A percentile compares a stretch with the other conserved stretches of the same genome.
Conservation (phyloP, 2,888 invertebrate species). For the Drosophila pseudotakahashii region DNA sequence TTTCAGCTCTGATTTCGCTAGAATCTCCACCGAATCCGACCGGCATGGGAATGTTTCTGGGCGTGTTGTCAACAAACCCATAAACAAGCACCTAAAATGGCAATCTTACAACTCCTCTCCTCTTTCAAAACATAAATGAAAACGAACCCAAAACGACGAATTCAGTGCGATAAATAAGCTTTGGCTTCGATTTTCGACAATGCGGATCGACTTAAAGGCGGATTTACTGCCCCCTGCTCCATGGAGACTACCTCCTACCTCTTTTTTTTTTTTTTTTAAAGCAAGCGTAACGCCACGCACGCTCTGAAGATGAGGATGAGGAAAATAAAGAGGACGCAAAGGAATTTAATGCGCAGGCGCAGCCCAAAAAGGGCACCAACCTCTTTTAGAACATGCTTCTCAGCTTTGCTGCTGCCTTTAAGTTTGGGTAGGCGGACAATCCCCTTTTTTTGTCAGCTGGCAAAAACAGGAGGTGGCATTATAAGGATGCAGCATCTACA, state of each 20-base stretch:
- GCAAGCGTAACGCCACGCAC: conserved; percentile 71
- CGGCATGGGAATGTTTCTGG: conserved; percentile 7
- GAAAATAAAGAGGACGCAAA: conserved; percentile 57
- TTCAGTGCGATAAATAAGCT: conserved; percentile 13
- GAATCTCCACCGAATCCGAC: conserved; percentile 5
- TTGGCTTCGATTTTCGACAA: conserved; percentile 13
- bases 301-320: conserved; percentile 45
- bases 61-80: conserved; percentile 31
- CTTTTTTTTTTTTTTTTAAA: background rate
- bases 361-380: conserved; percentile 71
- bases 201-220: conserved; percentile 18
- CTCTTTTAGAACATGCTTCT: conserved; percentile 22
- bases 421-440: conserved; percentile 25
- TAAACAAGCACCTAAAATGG: conserved; percentile 27
- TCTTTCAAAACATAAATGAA: conserved; percentile 28
- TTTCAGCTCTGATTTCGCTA: conserved; percentile 18
- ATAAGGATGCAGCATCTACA: background rate
- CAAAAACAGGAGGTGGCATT: background rate
- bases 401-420: conserved; percentile 6
- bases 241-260: background rate
- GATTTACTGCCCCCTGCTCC: conserved; percentile 4
- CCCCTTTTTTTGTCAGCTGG: conserved; percentile 11
- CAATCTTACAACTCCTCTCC: conserved; percentile 32
- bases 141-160: conserved; percentile 12
- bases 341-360: conserved; percentile 32